Percentiles rank a stretch among this genome's conserved stretches.
Conservation (phyloP, 1,140 invertebrate genomes). For the Episyrphus balteatus region DNA sequence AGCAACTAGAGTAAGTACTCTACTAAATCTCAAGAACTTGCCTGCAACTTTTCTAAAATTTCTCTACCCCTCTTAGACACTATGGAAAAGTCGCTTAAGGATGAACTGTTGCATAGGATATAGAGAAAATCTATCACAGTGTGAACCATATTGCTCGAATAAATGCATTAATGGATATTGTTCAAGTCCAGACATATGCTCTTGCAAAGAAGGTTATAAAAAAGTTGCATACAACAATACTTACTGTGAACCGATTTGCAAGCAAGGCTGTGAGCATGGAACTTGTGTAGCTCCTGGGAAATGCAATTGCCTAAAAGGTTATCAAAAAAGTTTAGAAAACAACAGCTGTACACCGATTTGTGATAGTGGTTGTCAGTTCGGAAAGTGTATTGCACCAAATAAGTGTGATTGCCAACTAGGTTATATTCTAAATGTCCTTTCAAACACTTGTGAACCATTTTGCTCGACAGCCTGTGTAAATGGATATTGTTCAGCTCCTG, state of each 20-base stretch:
- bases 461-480: constrained; percentile 41
- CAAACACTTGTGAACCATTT: constrained; percentile 14
- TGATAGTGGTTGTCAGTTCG: constrained; percentile 18
- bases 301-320: neutral
- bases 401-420: constrained; percentile 44
- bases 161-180: neutral
- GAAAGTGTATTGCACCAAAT: constrained; percentile 38
- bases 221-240: neutral
- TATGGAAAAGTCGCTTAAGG: no score
- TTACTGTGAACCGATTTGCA: neutral
- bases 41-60: no score
- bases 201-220: neutral
- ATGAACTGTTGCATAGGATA: no score
- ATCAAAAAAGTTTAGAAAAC: neutral
- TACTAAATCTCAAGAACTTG: no score
- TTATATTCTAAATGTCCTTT: constrained; percentile 33
- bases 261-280: constrained; percentile 27
- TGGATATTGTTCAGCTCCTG: constrained; percentile 40
- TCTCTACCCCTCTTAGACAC: no score
- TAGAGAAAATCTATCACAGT: no score
- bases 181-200: neutral
- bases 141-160: no score
- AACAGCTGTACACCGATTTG: neutral
- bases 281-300: constrained; percentile 34
- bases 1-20: no score